These are phyloP conservation scores for Taphrorychus bicolor DNA, from an alignment of 2,888 invertebrate species.

Conservation along the genomic window DNA sequence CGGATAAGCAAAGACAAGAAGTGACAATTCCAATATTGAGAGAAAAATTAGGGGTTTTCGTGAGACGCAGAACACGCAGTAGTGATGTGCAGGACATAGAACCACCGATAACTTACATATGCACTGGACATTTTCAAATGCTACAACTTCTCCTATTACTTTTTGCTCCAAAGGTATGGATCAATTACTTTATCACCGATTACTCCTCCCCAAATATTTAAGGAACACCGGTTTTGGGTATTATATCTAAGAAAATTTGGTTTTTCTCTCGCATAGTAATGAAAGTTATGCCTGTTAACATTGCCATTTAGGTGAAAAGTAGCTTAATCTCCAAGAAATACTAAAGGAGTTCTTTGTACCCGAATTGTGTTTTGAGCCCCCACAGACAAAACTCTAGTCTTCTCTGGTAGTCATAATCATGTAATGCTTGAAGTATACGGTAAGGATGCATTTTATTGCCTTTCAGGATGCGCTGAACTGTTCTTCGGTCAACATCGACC, in stretches of 20 bases:
- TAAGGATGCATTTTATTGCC: no score
- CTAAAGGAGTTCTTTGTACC: background rate
- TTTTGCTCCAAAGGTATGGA: background rate
- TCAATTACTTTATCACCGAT: background rate
- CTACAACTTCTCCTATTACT: background rate
- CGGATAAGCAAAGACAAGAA: no score
- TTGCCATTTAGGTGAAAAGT: conserved; percentile 2
- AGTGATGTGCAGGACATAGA: no score
- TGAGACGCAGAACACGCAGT: no score
- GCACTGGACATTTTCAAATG: no score
- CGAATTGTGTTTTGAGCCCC: conserved; percentile 4
- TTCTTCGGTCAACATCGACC: conserved; percentile 4
- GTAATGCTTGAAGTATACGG: background rate
- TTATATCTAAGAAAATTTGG: background rate
- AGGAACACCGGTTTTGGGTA: background rate
- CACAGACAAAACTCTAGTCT: conserved; percentile 1
- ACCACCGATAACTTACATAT: no score
- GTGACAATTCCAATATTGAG: no score
- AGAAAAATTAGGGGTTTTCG: no score
- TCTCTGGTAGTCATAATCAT: background rate
- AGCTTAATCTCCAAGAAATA: background rate
- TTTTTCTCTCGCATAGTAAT: background rate
- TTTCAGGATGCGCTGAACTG: background rate
- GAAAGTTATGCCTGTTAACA: no score
- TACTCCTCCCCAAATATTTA: background rate